Conservation (phyloP, 2,888 invertebrate species). For the Eupithecia abbreviata region DNA sequence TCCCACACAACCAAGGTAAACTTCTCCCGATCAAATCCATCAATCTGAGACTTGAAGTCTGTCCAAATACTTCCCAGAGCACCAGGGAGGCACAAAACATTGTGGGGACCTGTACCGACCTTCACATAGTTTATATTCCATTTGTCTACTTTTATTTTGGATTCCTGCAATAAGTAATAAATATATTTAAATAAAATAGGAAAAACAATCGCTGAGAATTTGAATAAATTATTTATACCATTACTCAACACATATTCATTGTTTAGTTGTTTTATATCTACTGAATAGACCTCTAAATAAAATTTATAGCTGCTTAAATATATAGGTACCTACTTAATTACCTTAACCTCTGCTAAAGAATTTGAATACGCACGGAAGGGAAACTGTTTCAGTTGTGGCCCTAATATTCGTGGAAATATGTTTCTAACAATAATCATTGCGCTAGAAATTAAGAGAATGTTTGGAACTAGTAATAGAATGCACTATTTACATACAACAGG, state of each 20-base stretch:
- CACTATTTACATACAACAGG: no score
- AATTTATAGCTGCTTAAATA: not conserved
- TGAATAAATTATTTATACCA: not conserved
- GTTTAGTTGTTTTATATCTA: not conserved
- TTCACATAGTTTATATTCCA: conserved; percentile 83
- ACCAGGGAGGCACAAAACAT: conserved; percentile 90
- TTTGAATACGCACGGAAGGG: conserved; percentile 21
- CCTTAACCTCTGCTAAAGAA: conserved; percentile 22
- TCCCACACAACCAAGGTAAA: conserved; percentile 90
- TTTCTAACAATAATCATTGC: conserved; percentile 29
- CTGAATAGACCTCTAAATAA: not conserved
- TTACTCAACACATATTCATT: not conserved
- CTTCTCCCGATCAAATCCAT: conserved; percentile 84
- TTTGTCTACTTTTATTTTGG: conserved; percentile 85
- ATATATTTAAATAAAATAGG: not conserved
- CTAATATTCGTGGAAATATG: conserved; percentile 19
- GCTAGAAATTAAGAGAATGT: not conserved
- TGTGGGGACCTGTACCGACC: conserved; percentile 84
- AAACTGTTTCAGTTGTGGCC: conserved; percentile 23
- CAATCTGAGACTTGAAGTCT: conserved; percentile 91
- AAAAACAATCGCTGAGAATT: not conserved
- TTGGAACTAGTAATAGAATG: not conserved
- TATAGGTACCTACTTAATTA: not conserved
- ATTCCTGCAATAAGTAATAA: conserved; percentile 77
- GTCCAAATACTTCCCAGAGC: conserved; percentile 92